Conservation (phyloP, 2,888 invertebrate genomes). For the Agrochola litura region DNA sequence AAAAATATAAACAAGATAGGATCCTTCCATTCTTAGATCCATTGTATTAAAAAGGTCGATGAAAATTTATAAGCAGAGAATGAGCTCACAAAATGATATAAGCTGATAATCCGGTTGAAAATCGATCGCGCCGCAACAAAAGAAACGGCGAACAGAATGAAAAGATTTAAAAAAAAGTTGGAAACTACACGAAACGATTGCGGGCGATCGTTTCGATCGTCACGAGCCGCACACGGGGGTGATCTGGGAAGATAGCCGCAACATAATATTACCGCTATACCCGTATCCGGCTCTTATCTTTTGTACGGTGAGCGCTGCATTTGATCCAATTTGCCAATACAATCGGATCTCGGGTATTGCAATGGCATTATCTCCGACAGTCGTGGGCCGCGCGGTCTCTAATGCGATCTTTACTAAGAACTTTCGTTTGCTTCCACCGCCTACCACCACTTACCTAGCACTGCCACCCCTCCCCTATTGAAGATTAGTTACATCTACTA, state of each 20-base stretch:
- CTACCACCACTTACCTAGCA: slow-evolving; percentile 63
- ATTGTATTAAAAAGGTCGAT: slow-evolving; percentile 64
- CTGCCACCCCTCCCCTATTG: slow-evolving; percentile 52
- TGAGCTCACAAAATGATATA: slow-evolving; percentile 66
- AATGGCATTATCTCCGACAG: slow-evolving; percentile 88
- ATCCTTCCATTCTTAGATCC: slow-evolving; percentile 41
- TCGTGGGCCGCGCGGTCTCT: slow-evolving; percentile 82
- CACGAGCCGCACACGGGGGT: slow-evolving; percentile 72
- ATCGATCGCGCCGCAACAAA: slow-evolving; percentile 71
- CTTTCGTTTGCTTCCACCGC: slow-evolving; percentile 76
- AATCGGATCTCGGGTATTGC: slow-evolving; percentile 89
- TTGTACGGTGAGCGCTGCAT: slow-evolving; percentile 89
- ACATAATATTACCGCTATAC: slow-evolving; percentile 82
- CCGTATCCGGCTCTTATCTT: slow-evolving; percentile 87
- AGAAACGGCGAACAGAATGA: slow-evolving; percentile 69
- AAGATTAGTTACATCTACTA: slow-evolving; percentile 62
- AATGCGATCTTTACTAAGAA: slow-evolving; percentile 84
- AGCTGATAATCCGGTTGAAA: slow-evolving; percentile 71
- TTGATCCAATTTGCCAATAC: slow-evolving; percentile 91
- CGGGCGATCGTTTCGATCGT: slow-evolving; percentile 71
- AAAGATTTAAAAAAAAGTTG: slow-evolving; percentile 75
- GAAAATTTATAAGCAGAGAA: slow-evolving; percentile 64
- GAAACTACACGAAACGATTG: slow-evolving; percentile 76
- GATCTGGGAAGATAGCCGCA: slow-evolving; percentile 80
- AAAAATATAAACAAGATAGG: slow-evolving; percentile 47